Evolutionary conservation across 2,797 vertebrate genomes (phyloP).

Genomic region (Aphelocoma californica): DNA sequence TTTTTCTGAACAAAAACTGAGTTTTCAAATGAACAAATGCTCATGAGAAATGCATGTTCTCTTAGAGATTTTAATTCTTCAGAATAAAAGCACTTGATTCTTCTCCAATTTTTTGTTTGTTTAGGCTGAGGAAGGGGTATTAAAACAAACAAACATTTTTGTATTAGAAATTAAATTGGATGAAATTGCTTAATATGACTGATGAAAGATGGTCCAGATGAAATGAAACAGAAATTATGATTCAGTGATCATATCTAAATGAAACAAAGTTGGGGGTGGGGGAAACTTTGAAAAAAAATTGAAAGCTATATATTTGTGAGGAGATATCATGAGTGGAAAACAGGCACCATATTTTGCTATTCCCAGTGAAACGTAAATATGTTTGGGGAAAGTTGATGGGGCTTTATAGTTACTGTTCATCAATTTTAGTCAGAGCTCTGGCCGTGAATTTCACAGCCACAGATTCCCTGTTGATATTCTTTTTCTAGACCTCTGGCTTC

Average conservation of each 20-base stretch:
- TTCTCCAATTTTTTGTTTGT: constrained; percentile 25
- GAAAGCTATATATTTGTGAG: background rate
- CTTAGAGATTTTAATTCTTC: background rate
- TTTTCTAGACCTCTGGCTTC: background rate
- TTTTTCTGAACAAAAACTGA: background rate
- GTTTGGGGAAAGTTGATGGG: background rate
- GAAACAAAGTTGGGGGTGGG: background rate
- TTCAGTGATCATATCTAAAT: background rate
- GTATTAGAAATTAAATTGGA: background rate
- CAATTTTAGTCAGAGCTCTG: background rate
- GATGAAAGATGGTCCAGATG: background rate
- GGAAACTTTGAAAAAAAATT: background rate
- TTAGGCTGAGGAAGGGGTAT: background rate
- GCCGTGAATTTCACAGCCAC: background rate
- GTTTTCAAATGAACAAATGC: background rate
- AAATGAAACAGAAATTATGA: background rate
- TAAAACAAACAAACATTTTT: constrained; percentile 14
- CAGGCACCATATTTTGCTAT: background rate
- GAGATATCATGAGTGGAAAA: background rate
- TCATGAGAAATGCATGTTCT: constrained; percentile 2
- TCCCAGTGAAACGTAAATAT: background rate
- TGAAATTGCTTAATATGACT: background rate
- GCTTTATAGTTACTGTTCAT: background rate
- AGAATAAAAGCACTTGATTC: background rate
- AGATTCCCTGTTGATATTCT: background rate